Evolutionary conservation across 2,113 vertebrate species (phyloP).

Genomic region (Perca flavescens): DNA sequence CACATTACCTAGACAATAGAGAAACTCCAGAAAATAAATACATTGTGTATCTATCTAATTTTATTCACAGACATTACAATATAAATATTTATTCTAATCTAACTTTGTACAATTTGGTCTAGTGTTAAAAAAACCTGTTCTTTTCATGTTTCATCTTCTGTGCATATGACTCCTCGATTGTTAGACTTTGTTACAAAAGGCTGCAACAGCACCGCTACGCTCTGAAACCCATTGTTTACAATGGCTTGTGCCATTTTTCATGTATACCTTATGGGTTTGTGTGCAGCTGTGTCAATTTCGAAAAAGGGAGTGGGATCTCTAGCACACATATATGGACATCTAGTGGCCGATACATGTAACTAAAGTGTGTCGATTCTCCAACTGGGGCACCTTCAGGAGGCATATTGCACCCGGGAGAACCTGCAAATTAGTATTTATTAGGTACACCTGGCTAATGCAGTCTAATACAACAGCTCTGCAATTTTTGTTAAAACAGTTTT

Average conservation of each 20-base stretch:
- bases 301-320: neutral
- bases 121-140: too few relatives aligned
- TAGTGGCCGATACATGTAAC: conserved; percentile 18
- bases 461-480: too few relatives aligned
- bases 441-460: neutral
- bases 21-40: neutral
- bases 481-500: too few relatives aligned
- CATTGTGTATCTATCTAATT: neutral
- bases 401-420: neutral
- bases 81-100: too few relatives aligned
- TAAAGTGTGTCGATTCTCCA: neutral
- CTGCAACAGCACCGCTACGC: too few relatives aligned
- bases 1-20: conserved; percentile 76
- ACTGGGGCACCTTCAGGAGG: neutral
- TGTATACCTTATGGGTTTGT: neutral
- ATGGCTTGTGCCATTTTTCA: neutral
- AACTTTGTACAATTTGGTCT: too few relatives aligned
- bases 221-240: too few relatives aligned
- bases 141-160: too few relatives aligned
- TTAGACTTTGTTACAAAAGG: too few relatives aligned
- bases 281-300: neutral
- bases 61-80: too few relatives aligned
- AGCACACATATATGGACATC: neutral
- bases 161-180: too few relatives aligned
- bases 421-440: neutral